Percentiles rank a stretch among this genome's conserved stretches.
These are phyloP conservation scores for Synaphobranchus kaupii DNA, from an alignment of 2,797 vertebrate species.

Conservation along the genomic window DNA sequence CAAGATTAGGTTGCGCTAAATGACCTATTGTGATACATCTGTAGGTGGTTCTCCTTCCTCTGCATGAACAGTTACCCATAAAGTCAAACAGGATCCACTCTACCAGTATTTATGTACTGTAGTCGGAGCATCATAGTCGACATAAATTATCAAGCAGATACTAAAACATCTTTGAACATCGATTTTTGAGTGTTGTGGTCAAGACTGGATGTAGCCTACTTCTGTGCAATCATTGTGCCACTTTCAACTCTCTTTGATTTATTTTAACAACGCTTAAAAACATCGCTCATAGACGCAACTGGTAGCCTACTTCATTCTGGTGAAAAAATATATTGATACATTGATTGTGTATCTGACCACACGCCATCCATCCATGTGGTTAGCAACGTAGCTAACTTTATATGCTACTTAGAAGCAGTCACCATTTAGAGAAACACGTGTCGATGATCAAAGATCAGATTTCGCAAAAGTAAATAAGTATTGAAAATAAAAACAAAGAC, in stretches of 20 bases:
- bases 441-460: background rate
- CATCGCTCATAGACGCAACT: background rate
- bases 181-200: background rate
- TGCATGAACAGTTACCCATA: background rate
- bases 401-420: background rate
- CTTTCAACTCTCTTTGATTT: background rate
- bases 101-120: background rate
- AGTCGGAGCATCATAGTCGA: background rate
- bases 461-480: too few species aligned
- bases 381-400: background rate
- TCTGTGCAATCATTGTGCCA: background rate
- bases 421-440: background rate
- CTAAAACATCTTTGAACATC: background rate
- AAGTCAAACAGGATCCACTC: background rate
- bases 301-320: background rate
- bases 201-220: background rate
- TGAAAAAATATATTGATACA: background rate
- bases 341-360: background rate
- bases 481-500: background rate
- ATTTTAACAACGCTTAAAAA: background rate
- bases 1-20: background rate
- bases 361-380: background rate
- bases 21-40: background rate
- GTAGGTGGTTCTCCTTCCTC: background rate
- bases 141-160: background rate